phyloP scores from a whole-genome alignment of 2,113 vertebrate genomes.

The Benitochromis conjunctus region DNA sequence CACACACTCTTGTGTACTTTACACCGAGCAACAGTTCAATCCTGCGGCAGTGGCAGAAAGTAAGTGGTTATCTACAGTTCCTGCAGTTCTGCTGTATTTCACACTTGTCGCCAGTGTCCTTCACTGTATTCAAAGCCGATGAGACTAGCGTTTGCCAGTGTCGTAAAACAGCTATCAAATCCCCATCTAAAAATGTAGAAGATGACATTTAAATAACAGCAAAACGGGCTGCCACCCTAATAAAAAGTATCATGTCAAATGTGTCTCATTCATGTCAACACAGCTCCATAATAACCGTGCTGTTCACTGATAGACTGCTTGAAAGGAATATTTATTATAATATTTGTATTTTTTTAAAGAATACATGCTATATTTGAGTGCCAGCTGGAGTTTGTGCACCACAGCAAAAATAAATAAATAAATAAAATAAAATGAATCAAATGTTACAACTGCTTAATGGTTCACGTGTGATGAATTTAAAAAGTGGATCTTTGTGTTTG shows the following conservation, averaged over 20 bases:
- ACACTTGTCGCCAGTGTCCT: neutral
- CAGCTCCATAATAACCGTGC: conserved; percentile 16
- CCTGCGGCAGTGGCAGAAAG: neutral
- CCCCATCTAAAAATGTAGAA: conserved; percentile 6
- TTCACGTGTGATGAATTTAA: conserved; percentile 30
- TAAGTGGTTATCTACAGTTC: neutral
- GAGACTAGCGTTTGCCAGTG: neutral
- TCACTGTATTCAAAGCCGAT: neutral
- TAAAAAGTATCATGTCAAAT: neutral
- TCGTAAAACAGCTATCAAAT: neutral
- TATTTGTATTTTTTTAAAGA: neutral
- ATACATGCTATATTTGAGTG: conserved; percentile 2
- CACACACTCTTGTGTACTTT: neutral
- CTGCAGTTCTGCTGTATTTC: neutral
- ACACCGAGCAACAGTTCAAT: neutral
- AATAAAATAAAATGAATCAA: neutral
- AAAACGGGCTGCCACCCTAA: neutral
- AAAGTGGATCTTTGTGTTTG: conserved; percentile 12
- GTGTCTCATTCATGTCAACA: conserved; percentile 5
- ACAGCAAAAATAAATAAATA: neutral
- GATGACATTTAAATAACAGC: conserved; percentile 3
- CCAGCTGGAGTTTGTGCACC: neutral
- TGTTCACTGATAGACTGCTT: neutral
- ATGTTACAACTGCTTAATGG: conserved; percentile 35
- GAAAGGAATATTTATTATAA: neutral